Evolutionary conservation across 1,140 invertebrate species (phyloP), one percentile per base, ranked within the genome.

Genomic region (Apolygus lucorum): DNA sequence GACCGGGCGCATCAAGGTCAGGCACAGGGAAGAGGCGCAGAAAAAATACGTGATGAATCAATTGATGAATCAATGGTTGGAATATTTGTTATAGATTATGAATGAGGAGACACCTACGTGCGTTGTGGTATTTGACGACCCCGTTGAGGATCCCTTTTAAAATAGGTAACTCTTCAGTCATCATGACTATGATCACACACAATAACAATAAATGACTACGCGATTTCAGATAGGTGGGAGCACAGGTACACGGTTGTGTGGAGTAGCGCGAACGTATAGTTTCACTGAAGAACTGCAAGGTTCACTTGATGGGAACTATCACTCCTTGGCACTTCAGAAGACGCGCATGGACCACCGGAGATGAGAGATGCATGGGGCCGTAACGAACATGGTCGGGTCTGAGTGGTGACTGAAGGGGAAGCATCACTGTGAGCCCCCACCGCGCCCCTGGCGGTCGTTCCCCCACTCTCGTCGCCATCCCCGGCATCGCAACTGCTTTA

Each of bases 71-170:
- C 66, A n/a, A n/a, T n/a, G n/a, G n/a, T n/a, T n/a, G n/a, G n/a
- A n/a, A 27, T 28, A 26, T 26, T n/a, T n/a, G n/a, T 26, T 2
- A 64, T 25, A 64, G 28, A 2, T 8, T 8, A 29, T 11, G 34
- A 67, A 28, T 66, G 26, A 69, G 63, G 69, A 69, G 11, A 42
- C n/a, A 92, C 90, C 80, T 92, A 92, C 90, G 90, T 84, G 90
- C 90, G 87, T 92, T 92, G 79, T 91, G 90, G 81, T 92, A 92
- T 79, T 90, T 88, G 77, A 91, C 88, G 74, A 89, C 89, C 77
- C 90, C 90, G 79, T 92, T 91, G 67, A 93, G 85, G 79, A 93
- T 92, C 72, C 89, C 90, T 79, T 92, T 93, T 29, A 92, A 84
- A 76, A 93, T 92, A 72, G 90, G 90, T 79, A 91, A 84, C 83